Percentiles rank a stretch among this genome's conserved stretches.
Evolutionary conservation across 2,113 vertebrate genomes (phyloP).

Genomic region (Tautogolabrus adspersus): DNA sequence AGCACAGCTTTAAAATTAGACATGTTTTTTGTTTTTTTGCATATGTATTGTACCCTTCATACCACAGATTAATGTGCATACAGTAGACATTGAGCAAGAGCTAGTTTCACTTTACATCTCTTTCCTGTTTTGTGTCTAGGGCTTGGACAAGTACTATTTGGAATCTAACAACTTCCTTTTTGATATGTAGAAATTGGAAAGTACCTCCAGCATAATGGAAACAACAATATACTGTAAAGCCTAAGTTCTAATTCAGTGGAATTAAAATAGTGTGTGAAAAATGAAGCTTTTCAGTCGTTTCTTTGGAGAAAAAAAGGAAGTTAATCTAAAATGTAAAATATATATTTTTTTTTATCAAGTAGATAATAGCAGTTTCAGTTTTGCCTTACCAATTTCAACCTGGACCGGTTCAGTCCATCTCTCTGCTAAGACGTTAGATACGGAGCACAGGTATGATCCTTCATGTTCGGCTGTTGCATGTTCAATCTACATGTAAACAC

Average conservation of each 20-base stretch:
- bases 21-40: neutral
- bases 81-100: slow-evolving; percentile 25
- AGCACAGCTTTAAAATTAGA: neutral
- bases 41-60: neutral
- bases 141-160: slow-evolving; percentile 43
- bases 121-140: slow-evolving; percentile 63
- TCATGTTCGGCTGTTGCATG: slow-evolving; percentile 54
- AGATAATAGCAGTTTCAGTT: slow-evolving; percentile 6
- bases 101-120: slow-evolving; percentile 77
- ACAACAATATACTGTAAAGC: slow-evolving; percentile 50
- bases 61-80: slow-evolving; percentile 30
- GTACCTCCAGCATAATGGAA: slow-evolving; percentile 76
- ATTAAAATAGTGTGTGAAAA: slow-evolving; percentile 34
- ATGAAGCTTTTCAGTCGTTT: neutral
- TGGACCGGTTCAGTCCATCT: slow-evolving; percentile 85
- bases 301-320: neutral
- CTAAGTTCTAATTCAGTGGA: slow-evolving; percentile 42
- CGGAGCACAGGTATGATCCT: slow-evolving; percentile 87
- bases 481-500: slow-evolving; percentile 73
- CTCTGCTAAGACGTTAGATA: slow-evolving; percentile 84
- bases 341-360: slow-evolving; percentile 6
- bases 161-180: slow-evolving; percentile 72
- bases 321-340: neutral
- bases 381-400: slow-evolving; percentile 83
- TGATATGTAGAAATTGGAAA: slow-evolving; percentile 76